Evolutionary conservation across 2,113 vertebrate species (phyloP).

Genomic region (Thryonomys swinderianus): DNA sequence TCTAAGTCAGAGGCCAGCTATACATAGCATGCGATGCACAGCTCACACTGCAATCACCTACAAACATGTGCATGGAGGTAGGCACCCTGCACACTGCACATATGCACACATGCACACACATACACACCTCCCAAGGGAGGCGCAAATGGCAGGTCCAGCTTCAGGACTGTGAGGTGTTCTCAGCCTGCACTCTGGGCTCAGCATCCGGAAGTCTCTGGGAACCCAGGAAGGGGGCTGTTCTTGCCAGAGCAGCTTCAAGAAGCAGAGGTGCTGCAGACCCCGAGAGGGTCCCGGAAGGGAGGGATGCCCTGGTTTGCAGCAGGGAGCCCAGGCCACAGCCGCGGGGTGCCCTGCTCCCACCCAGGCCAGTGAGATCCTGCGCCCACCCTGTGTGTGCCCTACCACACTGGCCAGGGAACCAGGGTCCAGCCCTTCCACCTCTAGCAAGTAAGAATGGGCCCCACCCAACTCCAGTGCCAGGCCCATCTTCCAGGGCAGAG

Average conservation of each 20-base stretch:
- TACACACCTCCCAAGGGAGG: not conserved
- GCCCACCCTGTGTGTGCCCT: no score
- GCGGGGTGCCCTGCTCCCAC: not conserved
- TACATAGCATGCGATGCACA: not conserved
- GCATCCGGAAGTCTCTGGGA: not conserved
- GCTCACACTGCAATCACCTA: no score
- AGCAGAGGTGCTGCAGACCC: not conserved
- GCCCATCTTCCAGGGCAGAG: not conserved
- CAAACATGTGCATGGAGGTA: rapidly evolving
- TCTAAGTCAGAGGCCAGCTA: not conserved
- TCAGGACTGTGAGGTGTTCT: rapidly evolving
- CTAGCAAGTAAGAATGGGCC: no score
- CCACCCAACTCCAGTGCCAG: not conserved
- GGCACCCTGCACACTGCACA: rapidly evolving
- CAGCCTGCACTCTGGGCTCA: not conserved
- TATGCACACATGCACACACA: rapidly evolving
- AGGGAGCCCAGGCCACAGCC: not conserved
- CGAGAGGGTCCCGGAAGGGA: rapidly evolving
- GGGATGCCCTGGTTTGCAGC: not conserved
- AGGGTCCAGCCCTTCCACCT: not conserved
- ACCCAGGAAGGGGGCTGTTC: not conserved
- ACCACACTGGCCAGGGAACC: rapidly evolving
- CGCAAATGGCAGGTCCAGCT: rapidly evolving
- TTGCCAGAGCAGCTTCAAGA: not conserved
- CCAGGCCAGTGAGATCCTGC: not conserved